A percentile compares a stretch with the other conserved stretches of the same genome.
phyloP scores from a whole-genome alignment of 2,888 invertebrate genomes.

The Zaprionus lineosus region DNA sequence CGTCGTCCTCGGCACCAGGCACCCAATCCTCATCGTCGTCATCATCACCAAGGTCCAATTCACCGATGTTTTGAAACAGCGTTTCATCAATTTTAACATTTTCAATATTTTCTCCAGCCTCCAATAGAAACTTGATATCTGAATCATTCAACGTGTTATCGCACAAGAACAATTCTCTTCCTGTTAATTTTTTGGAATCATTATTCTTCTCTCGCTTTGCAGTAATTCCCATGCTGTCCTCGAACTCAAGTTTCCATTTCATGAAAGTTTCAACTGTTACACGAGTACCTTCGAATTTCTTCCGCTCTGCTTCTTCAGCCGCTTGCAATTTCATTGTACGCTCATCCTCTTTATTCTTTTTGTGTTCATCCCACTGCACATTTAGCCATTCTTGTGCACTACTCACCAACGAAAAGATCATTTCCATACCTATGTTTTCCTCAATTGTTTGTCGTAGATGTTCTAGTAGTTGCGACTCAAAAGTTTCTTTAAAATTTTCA shows the following conservation, averaged over 20 bases:
- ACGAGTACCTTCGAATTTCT: conserved; percentile 95
- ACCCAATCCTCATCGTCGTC: conserved; percentile 88
- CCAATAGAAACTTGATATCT: conserved; percentile 97
- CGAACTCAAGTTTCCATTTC: conserved; percentile 96
- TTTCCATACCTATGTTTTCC: conserved; percentile 97
- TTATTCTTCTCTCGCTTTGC: conserved; percentile 88
- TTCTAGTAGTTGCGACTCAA: conserved; percentile 86
- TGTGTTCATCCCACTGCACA: conserved; percentile 90
- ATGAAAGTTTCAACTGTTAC: conserved; percentile 98
- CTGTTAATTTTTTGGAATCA: conserved; percentile 93
- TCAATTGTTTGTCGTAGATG: conserved; percentile 86
- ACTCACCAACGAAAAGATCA: conserved; percentile 97
- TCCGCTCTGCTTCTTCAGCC: conserved; percentile 95
- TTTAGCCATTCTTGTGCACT: conserved; percentile 96
- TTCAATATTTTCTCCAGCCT: conserved; percentile 85
- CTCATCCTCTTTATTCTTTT: conserved; percentile 88
- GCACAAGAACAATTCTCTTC: conserved; percentile 95
- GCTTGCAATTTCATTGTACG: conserved; percentile 87
- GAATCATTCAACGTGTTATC: conserved; percentile 97
- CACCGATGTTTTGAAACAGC: conserved; percentile 94
- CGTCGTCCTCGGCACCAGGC: conserved; percentile 83
- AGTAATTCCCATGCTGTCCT: conserved; percentile 91
- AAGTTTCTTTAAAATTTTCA: conserved; percentile 89
- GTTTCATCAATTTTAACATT: conserved; percentile 95
- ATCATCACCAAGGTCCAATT: conserved; percentile 85